phyloP scores from a whole-genome alignment of 2,797 vertebrate genomes.

The Mormyrops boulengeri region DNA sequence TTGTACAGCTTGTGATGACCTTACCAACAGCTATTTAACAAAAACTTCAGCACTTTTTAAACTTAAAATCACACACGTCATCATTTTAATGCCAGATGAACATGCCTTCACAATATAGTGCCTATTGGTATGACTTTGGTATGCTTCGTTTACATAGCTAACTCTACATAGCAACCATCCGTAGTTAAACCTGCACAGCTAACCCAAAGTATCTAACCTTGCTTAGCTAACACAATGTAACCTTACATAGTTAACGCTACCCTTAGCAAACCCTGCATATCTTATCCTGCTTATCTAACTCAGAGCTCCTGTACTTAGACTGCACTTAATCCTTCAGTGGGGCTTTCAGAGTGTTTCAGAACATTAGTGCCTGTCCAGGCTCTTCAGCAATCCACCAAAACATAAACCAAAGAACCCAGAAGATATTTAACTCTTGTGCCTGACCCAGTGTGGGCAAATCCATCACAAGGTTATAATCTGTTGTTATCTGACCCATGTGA shows the following conservation, averaged over 20 bases:
- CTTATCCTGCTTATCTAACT: background rate
- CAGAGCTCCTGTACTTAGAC: background rate
- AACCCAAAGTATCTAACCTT: background rate
- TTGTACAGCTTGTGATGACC: background rate
- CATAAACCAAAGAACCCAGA: background rate
- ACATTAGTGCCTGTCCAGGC: background rate
- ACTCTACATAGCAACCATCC: background rate
- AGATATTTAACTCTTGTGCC: background rate
- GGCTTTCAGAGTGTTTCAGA: background rate
- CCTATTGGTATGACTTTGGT: background rate
- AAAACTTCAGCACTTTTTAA: background rate
- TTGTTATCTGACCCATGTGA: background rate
- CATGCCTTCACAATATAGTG: background rate
- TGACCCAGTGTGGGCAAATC: background rate
- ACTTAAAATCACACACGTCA: constrained; percentile 10
- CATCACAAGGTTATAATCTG: background rate
- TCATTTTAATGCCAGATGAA: background rate
- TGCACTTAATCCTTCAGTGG: background rate
- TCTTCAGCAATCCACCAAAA: background rate
- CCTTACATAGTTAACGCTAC: background rate
- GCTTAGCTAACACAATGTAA: background rate
- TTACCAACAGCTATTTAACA: constrained; percentile 3
- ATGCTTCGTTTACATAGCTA: background rate
- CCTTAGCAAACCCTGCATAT: background rate
- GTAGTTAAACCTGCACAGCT: background rate